A percentile compares a stretch with the other conserved stretches of the same genome.
Evolutionary conservation across 2,888 invertebrate genomes (phyloP).

Genomic region (Pemphredon lugubris): DNA sequence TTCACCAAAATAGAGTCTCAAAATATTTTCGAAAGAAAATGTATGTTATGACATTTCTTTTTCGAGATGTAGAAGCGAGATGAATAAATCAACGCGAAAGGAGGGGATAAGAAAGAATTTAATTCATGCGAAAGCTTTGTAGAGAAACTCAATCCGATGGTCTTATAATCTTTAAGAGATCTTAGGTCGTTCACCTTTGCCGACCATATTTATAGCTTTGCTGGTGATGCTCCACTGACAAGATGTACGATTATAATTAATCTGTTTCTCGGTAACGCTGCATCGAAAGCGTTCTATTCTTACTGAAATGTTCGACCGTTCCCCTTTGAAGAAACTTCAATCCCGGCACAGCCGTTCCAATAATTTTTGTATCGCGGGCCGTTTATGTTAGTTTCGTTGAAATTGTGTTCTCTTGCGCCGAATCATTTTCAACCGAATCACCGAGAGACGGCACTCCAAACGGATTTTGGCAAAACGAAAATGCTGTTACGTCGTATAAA

Average conservation of each 20-base stretch:
- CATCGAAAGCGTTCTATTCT: not conserved
- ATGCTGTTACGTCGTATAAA: constrained; percentile 43
- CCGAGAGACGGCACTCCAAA: not conserved
- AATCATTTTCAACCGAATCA: constrained; percentile 13
- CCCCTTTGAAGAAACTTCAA: too few species aligned
- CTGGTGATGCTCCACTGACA: constrained; percentile 41
- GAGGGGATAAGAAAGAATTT: not conserved
- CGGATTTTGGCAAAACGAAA: constrained; percentile 41
- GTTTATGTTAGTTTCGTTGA: not conserved
- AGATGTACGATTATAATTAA: constrained; percentile 40
- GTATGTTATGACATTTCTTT: not conserved
- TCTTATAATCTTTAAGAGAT: constrained; percentile 31
- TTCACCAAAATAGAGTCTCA: not conserved
- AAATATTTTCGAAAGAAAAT: not conserved
- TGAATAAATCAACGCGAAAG: not conserved
- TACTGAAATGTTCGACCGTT: too few species aligned
- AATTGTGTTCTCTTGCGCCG: not conserved
- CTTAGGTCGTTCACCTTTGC: constrained; percentile 41
- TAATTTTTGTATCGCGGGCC: not conserved
- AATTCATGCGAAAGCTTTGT: constrained; percentile 2
- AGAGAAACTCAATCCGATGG: constrained; percentile 3
- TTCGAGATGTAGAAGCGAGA: not conserved
- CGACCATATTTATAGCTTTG: constrained; percentile 45
- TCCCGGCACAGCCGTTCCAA: too few species aligned
- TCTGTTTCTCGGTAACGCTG: constrained; percentile 30